Base-by-base conservation (phyloP, 1,140 invertebrate species). In the Atta cephalotes region DNA sequence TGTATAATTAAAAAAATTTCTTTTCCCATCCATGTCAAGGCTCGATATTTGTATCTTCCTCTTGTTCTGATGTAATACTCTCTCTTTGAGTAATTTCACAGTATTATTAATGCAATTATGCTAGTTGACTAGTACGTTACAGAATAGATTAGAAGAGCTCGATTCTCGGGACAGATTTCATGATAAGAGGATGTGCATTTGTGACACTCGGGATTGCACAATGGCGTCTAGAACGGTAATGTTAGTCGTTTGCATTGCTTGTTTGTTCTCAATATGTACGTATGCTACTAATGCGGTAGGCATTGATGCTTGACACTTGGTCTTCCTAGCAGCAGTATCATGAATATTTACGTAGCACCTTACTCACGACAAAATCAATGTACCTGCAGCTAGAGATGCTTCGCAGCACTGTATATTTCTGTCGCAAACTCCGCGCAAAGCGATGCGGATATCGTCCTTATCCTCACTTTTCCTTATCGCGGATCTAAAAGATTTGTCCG, bases 271-370 rank as follows among this genome's bases (percentile, higher is more conserved):
- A 72, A 68, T 78, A 85, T 21, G 28, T 28, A 72, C 85, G 56
- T 53, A 78, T 87, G 58, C n/a, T n/a, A 77, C 72, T 63, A 65
- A 65, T 49, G 66, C 66, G 63, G 16, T 76, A 58, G 63, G 81
- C 70, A 71, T 45, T 79, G 71, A 92, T 87, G 90, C 85, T 87
- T 62, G 79, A 31, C 77, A 85, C 85, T 92, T 90, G 91, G 93
- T 92, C 92, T 91, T 92, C 85, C 91, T 88, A 92, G 93, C 91
- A 92, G 93, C 91, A 89, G 91, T 92, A 88, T 89, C 92, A 94
- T 94, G 93, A 94, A 94, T 94, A 94, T 94, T 94, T 94, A 94
- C 92, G 86, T 81, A 86, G 81, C 85, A 87, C 87, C 91, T 87
- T 91, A 85, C 70, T 89, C 88, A 49, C 80, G 76, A 80, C 86